Conservation (phyloP, 92 coral and sea anemone species). For the Palythoa caribaeorum region DNA sequence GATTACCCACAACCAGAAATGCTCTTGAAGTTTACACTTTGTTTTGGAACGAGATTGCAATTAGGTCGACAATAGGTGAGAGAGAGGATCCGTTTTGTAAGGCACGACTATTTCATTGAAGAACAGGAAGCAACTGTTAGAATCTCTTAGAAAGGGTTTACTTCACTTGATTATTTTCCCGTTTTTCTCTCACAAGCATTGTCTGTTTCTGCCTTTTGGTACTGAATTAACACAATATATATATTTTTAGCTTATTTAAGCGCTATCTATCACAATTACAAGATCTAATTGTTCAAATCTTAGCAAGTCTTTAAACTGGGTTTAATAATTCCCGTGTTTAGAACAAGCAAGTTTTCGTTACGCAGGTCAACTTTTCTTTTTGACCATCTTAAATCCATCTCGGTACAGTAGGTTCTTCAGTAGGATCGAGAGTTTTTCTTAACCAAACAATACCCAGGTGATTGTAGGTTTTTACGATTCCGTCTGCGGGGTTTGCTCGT, state of each 20-base stretch:
- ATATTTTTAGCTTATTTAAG: slow-evolving; percentile 38
- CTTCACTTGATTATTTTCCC: slow-evolving; percentile 49
- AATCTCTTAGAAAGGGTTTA: slow-evolving; percentile 49
- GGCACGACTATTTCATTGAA: slow-evolving; percentile 43
- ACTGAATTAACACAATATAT: slow-evolving; percentile 20
- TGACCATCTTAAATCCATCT: neutral
- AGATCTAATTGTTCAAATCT: slow-evolving; percentile 21
- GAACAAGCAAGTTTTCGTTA: neutral
- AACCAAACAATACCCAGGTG: slow-evolving; percentile 10
- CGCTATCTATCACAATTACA: slow-evolving; percentile 47
- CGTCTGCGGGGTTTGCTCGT: slow-evolving; percentile 17
- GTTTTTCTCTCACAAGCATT: slow-evolving; percentile 51
- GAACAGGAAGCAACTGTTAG: slow-evolving; percentile 52
- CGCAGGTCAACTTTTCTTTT: neutral
- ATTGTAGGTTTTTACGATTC: slow-evolving; percentile 2
- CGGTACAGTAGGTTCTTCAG: slow-evolving; percentile 1
- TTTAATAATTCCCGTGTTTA: neutral
- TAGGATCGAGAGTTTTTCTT: neutral
- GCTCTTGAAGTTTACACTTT: neutral
- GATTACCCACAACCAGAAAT: neutral
- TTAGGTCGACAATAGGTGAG: slow-evolving; percentile 62
- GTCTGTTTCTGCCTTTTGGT: slow-evolving; percentile 55
- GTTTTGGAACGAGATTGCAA: slow-evolving; percentile 4
- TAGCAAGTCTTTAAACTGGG: neutral
- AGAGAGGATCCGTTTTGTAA: slow-evolving; percentile 49